Evolutionary conservation across 2,797 vertebrate species (phyloP), one percentile per base, ranked within the genome.

Genomic region (Picus viridis): DNA sequence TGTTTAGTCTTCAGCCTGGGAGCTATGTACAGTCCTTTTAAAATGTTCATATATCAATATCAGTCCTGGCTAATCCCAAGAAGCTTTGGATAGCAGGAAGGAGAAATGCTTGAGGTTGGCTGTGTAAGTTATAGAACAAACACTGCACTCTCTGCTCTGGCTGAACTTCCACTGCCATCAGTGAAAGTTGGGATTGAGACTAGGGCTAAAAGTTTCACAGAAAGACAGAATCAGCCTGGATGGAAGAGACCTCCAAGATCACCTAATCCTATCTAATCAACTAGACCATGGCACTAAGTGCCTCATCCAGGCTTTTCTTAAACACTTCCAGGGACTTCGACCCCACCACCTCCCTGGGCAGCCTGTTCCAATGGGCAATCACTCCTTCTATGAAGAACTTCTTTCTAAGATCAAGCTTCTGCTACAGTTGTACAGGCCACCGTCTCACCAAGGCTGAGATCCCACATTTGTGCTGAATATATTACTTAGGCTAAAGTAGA

Each of bases 1-100:
- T 95, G 95, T 97, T 97, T 96, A 95, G 94, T 97, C 94, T 97
- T 96, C 86, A 95, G 94, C 90, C 91, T 93, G 81, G 77, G 73
- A 97, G 78, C 73, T 96, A 91, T 76, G 88, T 94, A 70, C 68
- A 90, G 89, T 92, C 90, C 78, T 96, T 93, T 95, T 92, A 95
- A 92, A 84, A 95, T 83, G 81, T 92, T 94, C 92, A 90, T 92
- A 90, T 83, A 94, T 94, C 91, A 96, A 54, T 89, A 94, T 83
- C 88, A 86, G 47, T 73, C 77, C 79, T 78, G 67, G 83, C 71
- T 89, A 92, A 95, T 93, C 86, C 86, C 89, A 88, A 95, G 72
- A 93, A 91, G 20, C 29, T 83, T 94, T 90, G 86, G 63, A 89
- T 54, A 34, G 71, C 63, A 81, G 65, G 77, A 88, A 85, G 68